Conservation (phyloP, 2,888 invertebrate genomes). For the Polymixis lichenea region DNA sequence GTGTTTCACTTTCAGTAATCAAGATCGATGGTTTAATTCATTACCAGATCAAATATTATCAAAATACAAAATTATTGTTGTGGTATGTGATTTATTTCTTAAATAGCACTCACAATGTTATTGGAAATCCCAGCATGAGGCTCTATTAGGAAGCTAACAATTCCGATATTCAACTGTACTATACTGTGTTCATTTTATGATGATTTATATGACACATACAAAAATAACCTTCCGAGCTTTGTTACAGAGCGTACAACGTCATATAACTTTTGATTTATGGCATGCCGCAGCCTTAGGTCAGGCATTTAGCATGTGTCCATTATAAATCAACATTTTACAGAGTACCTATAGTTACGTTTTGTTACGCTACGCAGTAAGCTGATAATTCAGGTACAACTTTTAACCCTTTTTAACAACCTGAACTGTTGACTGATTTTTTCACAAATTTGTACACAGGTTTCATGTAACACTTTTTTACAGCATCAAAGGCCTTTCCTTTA, state of each 20-base stretch:
- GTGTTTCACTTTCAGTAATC: constrained; percentile 4
- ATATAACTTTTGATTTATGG: constrained; percentile 19
- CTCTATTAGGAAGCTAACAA: not conserved
- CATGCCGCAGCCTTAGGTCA: not conserved
- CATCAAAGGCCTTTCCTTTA: constrained; percentile 43
- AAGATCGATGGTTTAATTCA: not conserved
- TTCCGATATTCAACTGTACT: not conserved
- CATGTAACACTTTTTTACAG: constrained; percentile 28
- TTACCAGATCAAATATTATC: constrained; percentile 8
- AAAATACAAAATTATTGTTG: not conserved
- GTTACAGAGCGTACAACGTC: not conserved
- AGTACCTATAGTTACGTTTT: not conserved
- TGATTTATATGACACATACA: constrained; percentile 24
- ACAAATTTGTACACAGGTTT: not conserved
- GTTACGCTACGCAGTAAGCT: not conserved
- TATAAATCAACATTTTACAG: not conserved
- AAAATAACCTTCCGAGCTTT: not conserved
- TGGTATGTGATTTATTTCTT: constrained; percentile 30
- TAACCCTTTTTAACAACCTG: not conserved
- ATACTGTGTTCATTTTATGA: constrained; percentile 12
- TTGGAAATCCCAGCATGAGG: constrained; percentile 37
- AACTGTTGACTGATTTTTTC: not conserved
- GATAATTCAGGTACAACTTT: not conserved
- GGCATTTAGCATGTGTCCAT: not conserved
- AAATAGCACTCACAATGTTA: constrained; percentile 35